Percentiles rank a stretch among this genome's conserved stretches.
phyloP scores from a whole-genome alignment of 2,888 invertebrate genomes.

The Actias luna region DNA sequence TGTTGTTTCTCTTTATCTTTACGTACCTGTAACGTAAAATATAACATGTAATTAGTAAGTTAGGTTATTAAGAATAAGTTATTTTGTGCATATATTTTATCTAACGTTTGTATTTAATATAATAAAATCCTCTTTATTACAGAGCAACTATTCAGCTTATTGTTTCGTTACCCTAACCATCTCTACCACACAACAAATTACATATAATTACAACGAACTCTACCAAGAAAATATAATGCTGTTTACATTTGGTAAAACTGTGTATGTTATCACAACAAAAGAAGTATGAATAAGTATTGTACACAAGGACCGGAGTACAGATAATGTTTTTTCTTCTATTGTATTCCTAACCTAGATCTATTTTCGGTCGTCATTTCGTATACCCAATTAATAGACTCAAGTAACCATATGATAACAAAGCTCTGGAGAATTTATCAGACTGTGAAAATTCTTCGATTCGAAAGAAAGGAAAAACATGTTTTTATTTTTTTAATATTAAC shows the following conservation, averaged over 20 bases:
- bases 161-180: no score
- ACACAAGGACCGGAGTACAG: not conserved
- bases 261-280: not conserved
- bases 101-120: no score
- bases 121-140: no score
- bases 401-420: not conserved
- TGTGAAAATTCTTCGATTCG: not conserved
- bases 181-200: no score
- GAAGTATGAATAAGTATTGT: not conserved
- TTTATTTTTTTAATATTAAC: no score
- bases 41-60: no score
- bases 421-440: not conserved
- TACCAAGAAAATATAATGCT: not conserved
- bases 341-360: not conserved
- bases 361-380: not conserved
- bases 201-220: no score
- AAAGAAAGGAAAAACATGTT: not conserved
- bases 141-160: no score
- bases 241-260: not conserved
- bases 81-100: no score
- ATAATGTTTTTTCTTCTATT: not conserved
- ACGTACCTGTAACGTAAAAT: no score
- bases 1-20: no score
- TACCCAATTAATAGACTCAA: not conserved
- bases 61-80: no score